These are phyloP conservation scores for Cercopithecus mona DNA, from an alignment of 2,113 vertebrate species.

Conservation along the genomic window DNA sequence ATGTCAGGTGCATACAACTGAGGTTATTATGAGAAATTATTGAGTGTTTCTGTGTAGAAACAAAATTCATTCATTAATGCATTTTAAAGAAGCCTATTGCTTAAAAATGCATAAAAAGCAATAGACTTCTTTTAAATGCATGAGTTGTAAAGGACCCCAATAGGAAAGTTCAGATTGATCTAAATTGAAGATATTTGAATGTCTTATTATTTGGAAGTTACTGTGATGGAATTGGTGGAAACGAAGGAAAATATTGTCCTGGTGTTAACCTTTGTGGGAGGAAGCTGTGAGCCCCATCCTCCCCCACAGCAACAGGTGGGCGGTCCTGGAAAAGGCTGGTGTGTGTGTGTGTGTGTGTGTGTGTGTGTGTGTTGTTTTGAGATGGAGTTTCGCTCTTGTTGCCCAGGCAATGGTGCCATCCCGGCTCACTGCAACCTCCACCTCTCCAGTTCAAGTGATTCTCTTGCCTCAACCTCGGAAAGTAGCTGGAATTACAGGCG, in stretches of 20 bases:
- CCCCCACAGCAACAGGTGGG: background rate
- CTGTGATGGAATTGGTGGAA: background rate
- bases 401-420: no score
- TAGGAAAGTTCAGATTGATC: accelerated
- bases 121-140: background rate
- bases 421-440: no score
- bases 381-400: no score
- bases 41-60: background rate
- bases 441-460: no score
- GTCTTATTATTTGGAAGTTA: background rate
- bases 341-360: no score
- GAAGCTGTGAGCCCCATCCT: background rate
- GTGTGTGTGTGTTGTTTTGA: no score
- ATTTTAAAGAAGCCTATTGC: background rate
- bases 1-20: background rate
- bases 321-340: background rate
- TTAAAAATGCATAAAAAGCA: background rate
- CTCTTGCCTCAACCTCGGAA: no score
- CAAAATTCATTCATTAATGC: background rate
- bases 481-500: no score
- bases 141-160: background rate
- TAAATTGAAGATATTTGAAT: background rate
- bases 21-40: background rate
- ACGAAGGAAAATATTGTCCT: background rate
- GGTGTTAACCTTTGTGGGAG: background rate